phyloP scores from a whole-genome alignment of 1,140 invertebrate species.

The Thaumatotibia leucotreta region DNA sequence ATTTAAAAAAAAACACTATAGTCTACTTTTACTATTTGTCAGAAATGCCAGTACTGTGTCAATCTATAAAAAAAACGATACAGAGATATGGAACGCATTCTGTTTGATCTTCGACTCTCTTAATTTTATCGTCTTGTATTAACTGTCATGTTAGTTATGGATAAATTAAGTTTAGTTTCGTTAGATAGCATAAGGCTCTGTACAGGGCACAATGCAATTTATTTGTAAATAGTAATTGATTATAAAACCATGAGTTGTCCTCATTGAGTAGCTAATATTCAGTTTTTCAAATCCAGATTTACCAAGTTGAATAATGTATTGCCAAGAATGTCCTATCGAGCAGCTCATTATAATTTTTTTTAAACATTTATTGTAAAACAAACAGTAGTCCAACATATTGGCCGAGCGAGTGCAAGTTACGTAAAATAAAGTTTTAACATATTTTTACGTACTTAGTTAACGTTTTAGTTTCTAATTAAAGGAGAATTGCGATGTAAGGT shows the following conservation, averaged over 20 bases:
- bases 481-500: not conserved
- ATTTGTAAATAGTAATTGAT: constrained; percentile 7
- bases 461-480: not conserved
- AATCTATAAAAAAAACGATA: not conserved
- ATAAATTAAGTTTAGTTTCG: not conserved
- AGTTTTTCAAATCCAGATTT: not conserved
- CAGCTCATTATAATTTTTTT: not conserved
- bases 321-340: not conserved
- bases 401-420: constrained; percentile 10
- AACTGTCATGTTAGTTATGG: not conserved
- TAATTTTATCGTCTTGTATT: not conserved
- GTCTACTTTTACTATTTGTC: constrained; percentile 15
- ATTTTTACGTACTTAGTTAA: not conserved
- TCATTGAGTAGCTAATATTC: not conserved
- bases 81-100: not conserved
- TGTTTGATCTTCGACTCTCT: not conserved
- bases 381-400: too few species aligned
- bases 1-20: constrained; percentile 35
- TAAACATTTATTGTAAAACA: not conserved
- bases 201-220: not conserved
- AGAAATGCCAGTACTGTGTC: not conserved
- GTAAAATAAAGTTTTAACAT: not conserved
- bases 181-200: not conserved
- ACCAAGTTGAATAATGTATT: not conserved
- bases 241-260: not conserved